A percentile compares a stretch with the other conserved stretches of the same genome.
phyloP scores from a whole-genome alignment of 2,888 invertebrate species.

The Cataglyphis albicans region DNA sequence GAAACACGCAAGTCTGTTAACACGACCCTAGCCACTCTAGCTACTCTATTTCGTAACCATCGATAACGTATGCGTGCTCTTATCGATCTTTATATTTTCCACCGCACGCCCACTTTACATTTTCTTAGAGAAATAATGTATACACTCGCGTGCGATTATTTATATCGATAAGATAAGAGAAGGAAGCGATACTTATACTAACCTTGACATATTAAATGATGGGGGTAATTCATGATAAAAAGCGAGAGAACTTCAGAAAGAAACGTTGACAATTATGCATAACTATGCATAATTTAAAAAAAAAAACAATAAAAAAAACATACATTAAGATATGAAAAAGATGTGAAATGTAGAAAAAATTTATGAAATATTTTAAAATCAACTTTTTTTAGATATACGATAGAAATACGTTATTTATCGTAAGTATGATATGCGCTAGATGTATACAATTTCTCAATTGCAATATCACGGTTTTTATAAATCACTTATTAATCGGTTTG shows the following conservation, averaged over 20 bases:
- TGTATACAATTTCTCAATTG: constrained; percentile 1
- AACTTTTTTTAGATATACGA: neutral
- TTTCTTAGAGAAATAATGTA: constrained; percentile 50
- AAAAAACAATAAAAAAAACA: neutral
- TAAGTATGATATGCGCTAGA: neutral
- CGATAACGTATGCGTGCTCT: constrained; percentile 33
- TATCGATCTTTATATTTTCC: constrained; percentile 40
- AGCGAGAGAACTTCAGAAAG: neutral
- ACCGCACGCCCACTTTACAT: constrained; percentile 24
- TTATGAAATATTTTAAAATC: neutral
- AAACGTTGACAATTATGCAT: neutral
- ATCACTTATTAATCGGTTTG: constrained; percentile 37
- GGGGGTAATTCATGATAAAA: neutral
- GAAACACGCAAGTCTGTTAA: constrained; percentile 36
- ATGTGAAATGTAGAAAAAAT: neutral
- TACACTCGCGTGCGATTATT: constrained; percentile 13
- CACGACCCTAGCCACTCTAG: constrained; percentile 35
- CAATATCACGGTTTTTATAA: constrained; percentile 19
- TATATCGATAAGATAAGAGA: constrained; percentile 30
- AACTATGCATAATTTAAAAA: neutral
- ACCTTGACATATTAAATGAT: constrained; percentile 26
- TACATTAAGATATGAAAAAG: neutral
- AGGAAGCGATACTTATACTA: constrained; percentile 2
- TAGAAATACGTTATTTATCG: neutral
- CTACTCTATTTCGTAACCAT: constrained; percentile 29